phyloP scores from a whole-genome alignment of 1,140 invertebrate species.

The Yoshiicerus persimilis region DNA sequence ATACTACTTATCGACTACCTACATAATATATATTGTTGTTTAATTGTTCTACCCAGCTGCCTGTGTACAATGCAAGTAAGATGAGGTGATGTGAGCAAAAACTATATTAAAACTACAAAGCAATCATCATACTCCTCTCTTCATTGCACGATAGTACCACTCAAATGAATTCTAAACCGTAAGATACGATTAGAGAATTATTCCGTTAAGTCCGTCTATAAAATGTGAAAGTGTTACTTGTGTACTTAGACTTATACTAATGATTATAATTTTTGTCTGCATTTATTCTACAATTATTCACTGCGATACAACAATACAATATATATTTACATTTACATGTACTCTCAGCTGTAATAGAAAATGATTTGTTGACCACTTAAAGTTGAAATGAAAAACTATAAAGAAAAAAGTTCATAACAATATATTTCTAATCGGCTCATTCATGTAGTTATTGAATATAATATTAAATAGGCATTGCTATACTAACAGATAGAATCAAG shows the following conservation, averaged over 20 bases:
- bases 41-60: neutral
- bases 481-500: neutral
- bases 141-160: neutral
- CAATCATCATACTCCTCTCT: neutral
- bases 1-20: neutral
- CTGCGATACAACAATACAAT: conserved; percentile 8
- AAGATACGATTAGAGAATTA: neutral
- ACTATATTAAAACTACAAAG: neutral
- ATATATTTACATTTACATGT: conserved; percentile 22
- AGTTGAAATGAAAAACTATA: conserved; percentile 12
- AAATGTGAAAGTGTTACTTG: conserved; percentile 9
- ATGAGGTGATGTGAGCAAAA: neutral
- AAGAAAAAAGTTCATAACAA: neutral
- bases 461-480: neutral
- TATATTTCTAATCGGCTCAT: neutral
- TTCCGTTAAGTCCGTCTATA: conserved; percentile 12
- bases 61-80: neutral
- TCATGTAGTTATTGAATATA: neutral
- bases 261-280: neutral
- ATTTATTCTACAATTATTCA: neutral
- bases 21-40: conserved; percentile 2
- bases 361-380: conserved; percentile 10
- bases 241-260: neutral
- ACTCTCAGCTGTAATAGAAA: conserved; percentile 22
- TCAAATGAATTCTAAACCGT: neutral